Percentiles rank a stretch among this genome's conserved stretches.
phyloP scores from a whole-genome alignment of 37 sponge, comb jelly and placozoan genomes.

The Axinella damicornis region DNA sequence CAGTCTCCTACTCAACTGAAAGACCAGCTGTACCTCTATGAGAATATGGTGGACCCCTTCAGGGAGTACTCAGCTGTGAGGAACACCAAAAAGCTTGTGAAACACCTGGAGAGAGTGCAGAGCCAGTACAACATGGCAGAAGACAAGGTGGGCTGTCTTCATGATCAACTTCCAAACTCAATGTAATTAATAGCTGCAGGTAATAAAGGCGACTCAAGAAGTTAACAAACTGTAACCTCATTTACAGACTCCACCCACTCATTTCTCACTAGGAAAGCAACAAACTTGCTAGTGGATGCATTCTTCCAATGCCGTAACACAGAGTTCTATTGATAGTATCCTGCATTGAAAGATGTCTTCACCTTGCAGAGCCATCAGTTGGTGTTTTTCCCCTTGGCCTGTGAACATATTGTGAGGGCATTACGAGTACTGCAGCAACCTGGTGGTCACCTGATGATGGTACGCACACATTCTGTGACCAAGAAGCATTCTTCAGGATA shows the following conservation, averaged over 20 bases:
- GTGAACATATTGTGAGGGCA: slow-evolving; percentile 57
- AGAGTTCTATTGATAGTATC: too few relatives aligned
- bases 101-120: slow-evolving; percentile 27
- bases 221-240: too few relatives aligned
- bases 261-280: too few relatives aligned
- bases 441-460: slow-evolving; percentile 56
- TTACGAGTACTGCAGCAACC: slow-evolving; percentile 41
- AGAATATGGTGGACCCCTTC: not conserved
- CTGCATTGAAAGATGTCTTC: not conserved
- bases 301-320: too few relatives aligned
- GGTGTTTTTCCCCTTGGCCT: slow-evolving; percentile 60
- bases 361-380: slow-evolving; percentile 45
- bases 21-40: slow-evolving; percentile 16
- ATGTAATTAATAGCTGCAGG: too few relatives aligned
- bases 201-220: too few relatives aligned
- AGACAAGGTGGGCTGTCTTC: slow-evolving; percentile 45
- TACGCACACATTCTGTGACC: not conserved
- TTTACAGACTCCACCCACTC: too few relatives aligned
- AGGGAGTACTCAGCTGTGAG: slow-evolving; percentile 18
- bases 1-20: slow-evolving; percentile 2
- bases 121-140: slow-evolving; percentile 26
- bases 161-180: too few relatives aligned
- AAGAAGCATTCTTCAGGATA: too few relatives aligned
- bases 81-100: not conserved
- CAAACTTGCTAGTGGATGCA: too few relatives aligned